Evolutionary conservation across 1,140 invertebrate species (phyloP).

Genomic region (Drosophila prosaltans): DNA sequence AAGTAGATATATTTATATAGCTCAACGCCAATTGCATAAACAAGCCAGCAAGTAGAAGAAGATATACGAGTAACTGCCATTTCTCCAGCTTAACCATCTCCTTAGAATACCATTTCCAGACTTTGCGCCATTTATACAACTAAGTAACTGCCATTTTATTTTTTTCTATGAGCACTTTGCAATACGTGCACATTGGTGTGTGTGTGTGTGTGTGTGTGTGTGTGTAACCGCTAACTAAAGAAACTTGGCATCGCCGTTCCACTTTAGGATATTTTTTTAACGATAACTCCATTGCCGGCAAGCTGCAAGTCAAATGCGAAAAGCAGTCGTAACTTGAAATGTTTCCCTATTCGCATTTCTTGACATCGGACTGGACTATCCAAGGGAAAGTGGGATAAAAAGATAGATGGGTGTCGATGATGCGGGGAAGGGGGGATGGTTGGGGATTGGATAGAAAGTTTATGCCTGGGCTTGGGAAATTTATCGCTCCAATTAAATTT

Average conservation of each 20-base stretch:
- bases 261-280: constrained; percentile 63
- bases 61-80: constrained; percentile 11
- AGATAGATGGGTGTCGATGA: constrained; percentile 7
- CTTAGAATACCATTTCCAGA: constrained; percentile 25
- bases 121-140: constrained; percentile 59
- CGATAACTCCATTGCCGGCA: constrained; percentile 40
- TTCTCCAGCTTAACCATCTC: background rate
- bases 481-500: constrained; percentile 80
- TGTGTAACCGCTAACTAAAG: constrained; percentile 44
- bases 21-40: constrained; percentile 36
- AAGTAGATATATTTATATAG: constrained; percentile 4
- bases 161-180: constrained; percentile 57
- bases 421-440: constrained; percentile 9
- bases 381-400: background rate
- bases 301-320: constrained; percentile 73
- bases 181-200: constrained; percentile 43
- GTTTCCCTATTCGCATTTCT: constrained; percentile 56
- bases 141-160: constrained; percentile 78
- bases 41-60: constrained; percentile 28
- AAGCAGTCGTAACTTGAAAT: constrained; percentile 60
- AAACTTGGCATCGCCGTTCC: constrained; percentile 25
- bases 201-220: background rate
- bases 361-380: constrained; percentile 33
- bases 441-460: constrained; percentile 58
- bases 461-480: constrained; percentile 63